Conservation (phyloP, 2,888 invertebrate genomes). For the Crepidodera aurea region DNA sequence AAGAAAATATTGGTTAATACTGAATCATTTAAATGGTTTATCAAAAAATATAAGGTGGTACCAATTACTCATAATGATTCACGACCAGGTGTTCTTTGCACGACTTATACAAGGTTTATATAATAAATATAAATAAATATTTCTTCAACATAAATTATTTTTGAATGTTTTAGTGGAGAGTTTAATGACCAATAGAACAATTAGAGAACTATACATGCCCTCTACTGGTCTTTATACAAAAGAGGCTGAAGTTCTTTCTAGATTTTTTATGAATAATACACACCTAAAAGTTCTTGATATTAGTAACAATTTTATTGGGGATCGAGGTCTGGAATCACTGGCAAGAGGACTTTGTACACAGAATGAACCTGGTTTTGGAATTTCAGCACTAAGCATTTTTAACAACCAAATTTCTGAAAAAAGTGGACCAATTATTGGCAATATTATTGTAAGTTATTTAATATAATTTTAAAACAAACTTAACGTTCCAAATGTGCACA, state of each 20-base stretch:
- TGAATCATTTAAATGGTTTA: no score
- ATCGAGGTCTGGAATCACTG: slow-evolving; percentile 55
- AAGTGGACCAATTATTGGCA: slow-evolving; percentile 53
- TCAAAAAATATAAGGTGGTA: no score
- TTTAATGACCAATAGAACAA: slow-evolving; percentile 51
- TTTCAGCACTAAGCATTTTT: slow-evolving; percentile 56
- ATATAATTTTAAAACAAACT: not conserved
- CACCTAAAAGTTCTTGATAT: slow-evolving; percentile 56
- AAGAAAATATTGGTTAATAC: no score
- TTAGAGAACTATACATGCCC: slow-evolving; percentile 55
- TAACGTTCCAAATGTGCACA: not conserved
- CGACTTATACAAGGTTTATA: no score
- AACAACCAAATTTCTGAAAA: slow-evolving; percentile 58
- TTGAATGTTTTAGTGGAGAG: slow-evolving; percentile 50
- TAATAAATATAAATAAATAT: no score
- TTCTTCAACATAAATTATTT: not conserved
- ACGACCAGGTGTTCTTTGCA: no score
- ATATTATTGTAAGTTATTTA: slow-evolving; percentile 53
- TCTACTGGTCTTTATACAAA: slow-evolving; percentile 57
- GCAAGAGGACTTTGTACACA: slow-evolving; percentile 55
- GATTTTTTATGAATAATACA: slow-evolving; percentile 52
- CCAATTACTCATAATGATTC: no score
- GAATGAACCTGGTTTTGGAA: slow-evolving; percentile 46
- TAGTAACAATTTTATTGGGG: slow-evolving; percentile 58
- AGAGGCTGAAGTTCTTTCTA: slow-evolving; percentile 56